phyloP scores from a whole-genome alignment of 1,140 invertebrate species.

The Tetramorium parvispinum region DNA sequence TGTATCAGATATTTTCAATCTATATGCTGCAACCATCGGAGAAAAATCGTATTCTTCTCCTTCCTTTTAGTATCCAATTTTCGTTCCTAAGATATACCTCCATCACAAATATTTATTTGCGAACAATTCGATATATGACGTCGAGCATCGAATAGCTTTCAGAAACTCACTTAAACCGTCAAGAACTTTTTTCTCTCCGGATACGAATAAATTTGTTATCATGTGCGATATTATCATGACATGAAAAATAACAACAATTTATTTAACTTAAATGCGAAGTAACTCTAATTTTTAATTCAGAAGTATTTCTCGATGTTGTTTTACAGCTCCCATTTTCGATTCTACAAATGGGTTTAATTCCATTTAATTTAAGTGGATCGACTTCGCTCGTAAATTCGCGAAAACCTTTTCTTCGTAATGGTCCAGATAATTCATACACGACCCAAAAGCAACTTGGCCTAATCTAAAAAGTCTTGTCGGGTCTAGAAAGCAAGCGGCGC shows the following conservation, averaged over 20 bases:
- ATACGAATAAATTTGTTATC: conserved; percentile 1
- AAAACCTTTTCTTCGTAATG: conserved; percentile 13
- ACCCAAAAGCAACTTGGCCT: conserved; percentile 44
- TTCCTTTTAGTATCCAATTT: background rate
- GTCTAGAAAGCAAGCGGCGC: conserved; percentile 10
- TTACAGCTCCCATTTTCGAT: background rate
- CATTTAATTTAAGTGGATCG: conserved; percentile 37
- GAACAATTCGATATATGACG: conserved; percentile 24
- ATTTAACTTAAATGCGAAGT: background rate
- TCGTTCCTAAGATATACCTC: background rate
- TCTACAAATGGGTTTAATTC: conserved; percentile 4
- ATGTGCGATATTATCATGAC: background rate
- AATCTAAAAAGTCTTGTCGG: conserved; percentile 41
- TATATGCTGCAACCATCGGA: background rate
- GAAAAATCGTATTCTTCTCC: background rate
- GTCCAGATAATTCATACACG: conserved; percentile 40
- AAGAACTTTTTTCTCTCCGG: background rate
- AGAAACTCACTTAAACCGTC: background rate
- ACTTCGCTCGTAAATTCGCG: conserved; percentile 39
- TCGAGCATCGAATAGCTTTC: conserved; percentile 19
- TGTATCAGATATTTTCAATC: conserved; percentile 22
- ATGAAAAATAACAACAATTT: background rate
- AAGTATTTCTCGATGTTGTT: background rate
- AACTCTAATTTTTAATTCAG: background rate
- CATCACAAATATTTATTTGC: conserved; percentile 37